These are phyloP conservation scores for Pentalonia nigronervosa DNA, from an alignment of 1,140 invertebrate genomes.

Conservation along the genomic window DNA sequence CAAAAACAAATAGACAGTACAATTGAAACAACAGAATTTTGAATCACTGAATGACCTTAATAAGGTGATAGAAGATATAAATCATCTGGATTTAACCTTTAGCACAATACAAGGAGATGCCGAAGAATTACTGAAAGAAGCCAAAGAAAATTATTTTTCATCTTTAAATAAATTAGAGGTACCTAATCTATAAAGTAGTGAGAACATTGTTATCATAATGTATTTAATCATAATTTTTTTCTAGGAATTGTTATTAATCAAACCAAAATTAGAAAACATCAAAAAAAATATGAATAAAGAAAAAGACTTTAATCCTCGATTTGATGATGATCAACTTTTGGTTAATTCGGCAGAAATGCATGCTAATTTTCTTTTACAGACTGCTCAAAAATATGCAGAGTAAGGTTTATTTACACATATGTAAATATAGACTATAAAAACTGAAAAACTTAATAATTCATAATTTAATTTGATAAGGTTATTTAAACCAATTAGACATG, in stretches of 20 bases:
- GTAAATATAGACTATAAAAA: background rate
- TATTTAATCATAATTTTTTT: background rate
- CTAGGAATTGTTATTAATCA: conserved; percentile 30
- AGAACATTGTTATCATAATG: background rate
- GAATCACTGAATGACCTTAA: conserved; percentile 58
- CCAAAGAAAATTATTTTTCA: conserved; percentile 27
- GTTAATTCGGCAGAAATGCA: conserved; percentile 74
- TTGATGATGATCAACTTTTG: conserved; percentile 63
- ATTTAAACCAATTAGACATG: conserved; percentile 73
- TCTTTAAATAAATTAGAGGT: conserved; percentile 43
- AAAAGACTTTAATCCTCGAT: conserved; percentile 11
- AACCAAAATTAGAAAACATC: conserved; percentile 39
- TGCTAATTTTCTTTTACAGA: conserved; percentile 70
- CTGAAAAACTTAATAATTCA: background rate
- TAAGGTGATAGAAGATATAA: conserved; percentile 59
- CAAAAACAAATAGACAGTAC: background rate
- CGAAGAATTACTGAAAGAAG: background rate
- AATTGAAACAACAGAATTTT: conserved; percentile 55
- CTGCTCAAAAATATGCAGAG: conserved; percentile 71
- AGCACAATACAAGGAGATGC: background rate
- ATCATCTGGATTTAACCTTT: conserved; percentile 51
- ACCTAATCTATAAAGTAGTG: background rate
- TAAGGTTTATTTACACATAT: conserved; percentile 61
- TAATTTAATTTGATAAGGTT: conserved; percentile 65
- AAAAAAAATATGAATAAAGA: background rate